Percentiles rank a stretch among this genome's conserved stretches.
phyloP scores from a whole-genome alignment of 2,113 vertebrate genomes.

The Oryctolagus cuniculus region mOryCun1.1 NC_091443.1:57163001-57163500 shows the following conservation, averaged over 20 bases:
- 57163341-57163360: background rate
- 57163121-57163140: slow-evolving; percentile 24
- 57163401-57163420: background rate
- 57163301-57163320: background rate
- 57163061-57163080: slow-evolving; percentile 72
- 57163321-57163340: background rate
- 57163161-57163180: slow-evolving; percentile 50
- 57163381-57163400: background rate
- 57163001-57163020: slow-evolving; percentile 74
- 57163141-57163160: slow-evolving; percentile 2
- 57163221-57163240: slow-evolving; percentile 45
- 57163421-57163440: background rate
- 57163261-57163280: slow-evolving; percentile 48
- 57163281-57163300: background rate
- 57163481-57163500: background rate
- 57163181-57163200: slow-evolving; percentile 27
- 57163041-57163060: slow-evolving; percentile 77
- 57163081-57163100: slow-evolving; percentile 71
- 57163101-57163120: slow-evolving; percentile 50
- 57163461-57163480: background rate
- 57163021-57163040: slow-evolving; percentile 74
- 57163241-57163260: slow-evolving; percentile 21
- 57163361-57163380: background rate
- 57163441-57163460: background rate
- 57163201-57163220: slow-evolving; percentile 44